These are phyloP conservation scores for Trissolcus basalis DNA, from an alignment of 1,140 invertebrate genomes.

Conservation along the genomic window DNA sequence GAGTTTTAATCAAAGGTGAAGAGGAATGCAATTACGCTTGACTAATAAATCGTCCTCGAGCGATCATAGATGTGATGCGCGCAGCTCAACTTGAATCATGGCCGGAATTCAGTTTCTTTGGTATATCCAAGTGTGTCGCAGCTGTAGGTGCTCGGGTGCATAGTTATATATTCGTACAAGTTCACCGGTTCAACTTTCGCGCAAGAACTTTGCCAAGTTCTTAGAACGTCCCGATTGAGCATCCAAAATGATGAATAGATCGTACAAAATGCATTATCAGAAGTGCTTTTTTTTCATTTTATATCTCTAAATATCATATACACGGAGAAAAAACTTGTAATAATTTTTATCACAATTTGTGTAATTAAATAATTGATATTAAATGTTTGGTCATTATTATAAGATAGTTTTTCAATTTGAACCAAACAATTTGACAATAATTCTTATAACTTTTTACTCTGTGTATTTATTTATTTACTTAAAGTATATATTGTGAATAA, in stretches of 20 bases:
- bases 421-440: conserved; percentile 22
- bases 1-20: conserved; percentile 13
- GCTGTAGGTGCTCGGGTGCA: conserved; percentile 18
- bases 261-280: conserved; percentile 27
- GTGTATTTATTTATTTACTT: too few relatives aligned
- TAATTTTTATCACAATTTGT: too few relatives aligned
- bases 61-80: conserved; percentile 32
- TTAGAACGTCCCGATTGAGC: conserved; percentile 35
- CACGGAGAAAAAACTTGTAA: too few relatives aligned
- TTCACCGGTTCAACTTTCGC: conserved; percentile 39
- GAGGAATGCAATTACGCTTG: conserved; percentile 33
- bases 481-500: too few relatives aligned
- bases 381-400: too few relatives aligned
- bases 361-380: too few relatives aligned
- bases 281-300: too few relatives aligned
- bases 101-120: conserved; percentile 48
- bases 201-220: conserved; percentile 42
- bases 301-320: too few relatives aligned
- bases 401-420: too few relatives aligned
- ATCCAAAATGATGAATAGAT: conserved; percentile 44
- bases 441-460: too few relatives aligned
- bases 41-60: conserved; percentile 35
- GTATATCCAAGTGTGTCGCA: conserved; percentile 34
- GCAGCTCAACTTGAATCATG: conserved; percentile 29
- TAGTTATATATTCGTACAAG: conserved; percentile 44